Evolutionary conservation across 2,888 invertebrate genomes (phyloP).

Genomic region (Patella ulyssiponensis): DNA sequence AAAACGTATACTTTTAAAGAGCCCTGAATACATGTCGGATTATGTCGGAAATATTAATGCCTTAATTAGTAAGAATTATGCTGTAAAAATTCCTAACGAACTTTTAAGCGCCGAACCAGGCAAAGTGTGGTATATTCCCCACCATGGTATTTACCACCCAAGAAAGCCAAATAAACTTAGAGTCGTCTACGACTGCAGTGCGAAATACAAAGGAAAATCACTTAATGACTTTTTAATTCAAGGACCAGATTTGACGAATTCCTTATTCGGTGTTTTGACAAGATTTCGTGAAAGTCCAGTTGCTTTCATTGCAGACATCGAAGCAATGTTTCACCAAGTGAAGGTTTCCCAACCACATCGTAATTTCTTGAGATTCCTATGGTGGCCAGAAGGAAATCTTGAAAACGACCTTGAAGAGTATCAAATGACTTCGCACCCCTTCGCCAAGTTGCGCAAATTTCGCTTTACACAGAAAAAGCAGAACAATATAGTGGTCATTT

Average conservation of each 20-base stretch:
- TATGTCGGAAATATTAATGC: conserved; percentile 21
- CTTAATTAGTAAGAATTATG: conserved; percentile 5
- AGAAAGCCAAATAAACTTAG: conserved; percentile 20
- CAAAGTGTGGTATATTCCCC: background rate
- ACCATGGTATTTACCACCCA: conserved; percentile 27
- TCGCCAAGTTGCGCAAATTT: too few species aligned
- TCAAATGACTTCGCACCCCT: too few species aligned
- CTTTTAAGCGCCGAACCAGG: background rate
- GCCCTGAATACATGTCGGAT: conserved; percentile 8
- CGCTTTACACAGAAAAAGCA: too few species aligned
- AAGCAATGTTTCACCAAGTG: too few species aligned
- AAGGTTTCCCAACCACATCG: too few species aligned
- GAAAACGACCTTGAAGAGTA: too few species aligned
- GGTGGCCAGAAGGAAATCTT: too few species aligned
- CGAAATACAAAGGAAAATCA: conserved; percentile 13
- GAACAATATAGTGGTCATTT: too few species aligned
- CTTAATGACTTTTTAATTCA: conserved; percentile 22
- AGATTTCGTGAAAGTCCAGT: too few species aligned
- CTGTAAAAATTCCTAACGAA: background rate
- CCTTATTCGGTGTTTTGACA: background rate
- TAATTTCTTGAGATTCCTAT: too few species aligned
- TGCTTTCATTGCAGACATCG: too few species aligned
- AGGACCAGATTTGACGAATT: conserved; percentile 17
- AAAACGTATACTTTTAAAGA: conserved; percentile 13
- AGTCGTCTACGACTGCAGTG: conserved; percentile 21